phyloP scores from a whole-genome alignment of 2,113 vertebrate species.

The Solea senegalensis region DNA sequence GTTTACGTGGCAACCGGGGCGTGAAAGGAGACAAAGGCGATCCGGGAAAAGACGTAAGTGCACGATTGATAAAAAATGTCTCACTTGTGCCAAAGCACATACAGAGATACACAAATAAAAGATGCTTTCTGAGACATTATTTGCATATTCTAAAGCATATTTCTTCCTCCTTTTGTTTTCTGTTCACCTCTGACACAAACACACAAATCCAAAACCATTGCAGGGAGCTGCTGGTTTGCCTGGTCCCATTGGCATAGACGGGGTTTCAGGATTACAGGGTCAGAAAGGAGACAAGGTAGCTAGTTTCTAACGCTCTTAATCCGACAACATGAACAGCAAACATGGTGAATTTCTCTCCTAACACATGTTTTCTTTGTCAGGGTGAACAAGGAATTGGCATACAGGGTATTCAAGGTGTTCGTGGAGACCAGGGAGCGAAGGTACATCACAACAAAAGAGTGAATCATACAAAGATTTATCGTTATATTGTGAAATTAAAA shows the following conservation, averaged over 20 bases:
- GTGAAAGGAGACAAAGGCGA: constrained; percentile 86
- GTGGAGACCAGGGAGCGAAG: constrained; percentile 83
- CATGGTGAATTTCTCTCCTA: neutral
- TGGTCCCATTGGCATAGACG: constrained; percentile 85
- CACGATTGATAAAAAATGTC: constrained; percentile 19
- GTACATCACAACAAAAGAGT: constrained; percentile 53
- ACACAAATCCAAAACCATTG: constrained; percentile 13
- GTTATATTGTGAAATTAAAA: too few species aligned
- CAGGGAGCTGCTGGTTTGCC: constrained; percentile 86
- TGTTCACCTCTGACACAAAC: neutral
- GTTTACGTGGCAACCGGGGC: constrained; percentile 86
- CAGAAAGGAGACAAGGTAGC: constrained; percentile 85
- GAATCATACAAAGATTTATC: neutral
- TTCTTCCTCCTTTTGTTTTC: neutral
- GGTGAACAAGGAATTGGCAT: constrained; percentile 84
- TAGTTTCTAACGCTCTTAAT: neutral
- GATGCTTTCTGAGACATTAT: neutral
- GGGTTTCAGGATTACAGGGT: constrained; percentile 81
- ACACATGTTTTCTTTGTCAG: constrained; percentile 61
- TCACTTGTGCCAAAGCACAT: neutral
- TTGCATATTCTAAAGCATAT: neutral
- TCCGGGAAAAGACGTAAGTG: constrained; percentile 81
- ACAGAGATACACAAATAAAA: neutral
- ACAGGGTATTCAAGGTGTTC: constrained; percentile 79
- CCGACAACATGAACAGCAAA: neutral